These are phyloP conservation scores for Drosophila flavopinicola DNA, from an alignment of 2,888 invertebrate species.

Conservation along the genomic window DNA sequence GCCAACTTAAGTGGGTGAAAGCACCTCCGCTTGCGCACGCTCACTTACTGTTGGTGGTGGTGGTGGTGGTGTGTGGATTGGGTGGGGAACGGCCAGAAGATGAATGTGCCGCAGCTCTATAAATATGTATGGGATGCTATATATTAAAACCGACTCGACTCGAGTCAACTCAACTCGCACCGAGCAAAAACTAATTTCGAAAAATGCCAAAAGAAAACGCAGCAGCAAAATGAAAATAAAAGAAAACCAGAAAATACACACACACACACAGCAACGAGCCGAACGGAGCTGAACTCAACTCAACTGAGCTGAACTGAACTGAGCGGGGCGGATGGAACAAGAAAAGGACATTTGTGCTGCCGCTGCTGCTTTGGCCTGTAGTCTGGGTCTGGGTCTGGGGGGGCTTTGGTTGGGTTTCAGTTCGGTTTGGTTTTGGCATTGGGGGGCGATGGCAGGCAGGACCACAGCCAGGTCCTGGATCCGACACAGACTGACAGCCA, in stretches of 20 bases:
- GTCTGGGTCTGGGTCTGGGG: conserved; percentile 8
- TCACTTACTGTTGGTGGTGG: conserved; percentile 15
- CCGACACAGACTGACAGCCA: conserved; percentile 68
- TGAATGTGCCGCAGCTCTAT: conserved; percentile 81
- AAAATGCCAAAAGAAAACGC: conserved; percentile 80
- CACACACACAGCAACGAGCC: conserved; percentile 30
- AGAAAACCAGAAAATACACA: conserved; percentile 48
- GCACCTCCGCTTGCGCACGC: conserved; percentile 40
- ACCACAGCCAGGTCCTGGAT: conserved; percentile 45
- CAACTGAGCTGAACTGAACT: conserved; percentile 13
- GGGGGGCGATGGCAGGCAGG: conserved; percentile 29
- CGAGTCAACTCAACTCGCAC: conserved; percentile 59
- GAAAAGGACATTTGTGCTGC: conserved; percentile 78
- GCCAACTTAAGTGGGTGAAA: conserved; percentile 77
- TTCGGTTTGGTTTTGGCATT: conserved; percentile 14
- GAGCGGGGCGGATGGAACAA: conserved; percentile 42
- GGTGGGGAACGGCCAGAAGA: conserved; percentile 63
- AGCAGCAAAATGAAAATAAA: conserved; percentile 73
- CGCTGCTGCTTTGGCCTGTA: conserved; percentile 43
- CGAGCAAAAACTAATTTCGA: conserved; percentile 82
- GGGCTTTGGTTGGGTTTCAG: conserved; percentile 14
- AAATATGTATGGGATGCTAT: conserved; percentile 82
- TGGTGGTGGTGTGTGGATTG: background rate
- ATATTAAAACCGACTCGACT: conserved; percentile 81
- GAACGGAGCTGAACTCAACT: conserved; percentile 20